Percentiles rank a stretch among this genome's conserved stretches.
Evolutionary conservation across 1,140 invertebrate species (phyloP).

Genomic region (Anadara kagoshimensis): DNA sequence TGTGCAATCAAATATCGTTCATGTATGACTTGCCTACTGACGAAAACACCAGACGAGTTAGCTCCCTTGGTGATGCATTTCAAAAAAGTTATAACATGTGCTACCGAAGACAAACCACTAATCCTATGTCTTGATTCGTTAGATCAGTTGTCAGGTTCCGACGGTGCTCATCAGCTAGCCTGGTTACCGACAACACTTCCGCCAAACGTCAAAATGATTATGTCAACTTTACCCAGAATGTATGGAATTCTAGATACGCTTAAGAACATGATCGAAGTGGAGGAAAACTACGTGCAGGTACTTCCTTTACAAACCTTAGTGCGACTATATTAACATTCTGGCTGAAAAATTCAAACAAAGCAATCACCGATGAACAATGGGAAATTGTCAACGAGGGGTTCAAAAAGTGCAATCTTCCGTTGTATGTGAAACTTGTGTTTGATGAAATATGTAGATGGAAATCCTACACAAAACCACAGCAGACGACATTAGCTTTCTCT

Average conservation of each 20-base stretch:
- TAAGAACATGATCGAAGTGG: constrained; percentile 90
- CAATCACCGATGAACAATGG: constrained; percentile 89
- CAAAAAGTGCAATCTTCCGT: constrained; percentile 93
- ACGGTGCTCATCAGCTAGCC: constrained; percentile 95
- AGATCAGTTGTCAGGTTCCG: constrained; percentile 87
- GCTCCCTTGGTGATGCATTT: constrained; percentile 96
- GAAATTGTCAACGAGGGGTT: constrained; percentile 92
- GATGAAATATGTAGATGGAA: constrained; percentile 95
- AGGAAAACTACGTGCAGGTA: constrained; percentile 87
- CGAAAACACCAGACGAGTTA: constrained; percentile 94
- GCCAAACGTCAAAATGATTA: constrained; percentile 91
- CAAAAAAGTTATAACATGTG: constrained; percentile 85
- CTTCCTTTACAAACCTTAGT: constrained; percentile 84
- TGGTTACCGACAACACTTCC: constrained; percentile 96
- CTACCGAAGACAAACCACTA: constrained; percentile 73
- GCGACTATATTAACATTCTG: constrained; percentile 96
- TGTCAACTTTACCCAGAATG: constrained; percentile 76
- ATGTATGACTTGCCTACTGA: constrained; percentile 95
- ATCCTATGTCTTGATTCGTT: constrained; percentile 72
- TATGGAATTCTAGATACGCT: constrained; percentile 75
- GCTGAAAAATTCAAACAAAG: constrained; percentile 93
- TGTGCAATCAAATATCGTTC: constrained; percentile 96
- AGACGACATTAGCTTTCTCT: constrained; percentile 92
- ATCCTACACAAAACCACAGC: constrained; percentile 94
- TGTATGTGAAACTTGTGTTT: constrained; percentile 95